Conservation (phyloP, 2,888 invertebrate species). For the Calliphora vomitoria region DNA sequence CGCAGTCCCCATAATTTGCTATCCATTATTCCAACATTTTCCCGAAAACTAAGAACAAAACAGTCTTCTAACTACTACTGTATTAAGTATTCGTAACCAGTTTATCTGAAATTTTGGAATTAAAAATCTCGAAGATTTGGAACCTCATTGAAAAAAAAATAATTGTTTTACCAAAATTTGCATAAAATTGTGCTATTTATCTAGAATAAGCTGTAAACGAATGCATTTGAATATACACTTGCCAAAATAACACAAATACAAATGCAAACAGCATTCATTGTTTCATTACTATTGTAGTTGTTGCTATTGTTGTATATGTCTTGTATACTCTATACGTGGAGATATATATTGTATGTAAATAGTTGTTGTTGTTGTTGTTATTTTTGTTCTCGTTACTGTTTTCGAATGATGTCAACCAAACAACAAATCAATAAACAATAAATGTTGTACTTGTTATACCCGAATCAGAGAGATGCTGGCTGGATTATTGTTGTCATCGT, state of each 20-base stretch:
- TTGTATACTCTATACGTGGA: slow-evolving; percentile 23
- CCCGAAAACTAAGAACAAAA: no score
- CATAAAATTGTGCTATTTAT: slow-evolving; percentile 6
- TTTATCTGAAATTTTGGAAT: no score
- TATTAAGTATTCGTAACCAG: no score
- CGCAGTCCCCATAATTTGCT: no score
- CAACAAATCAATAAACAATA: slow-evolving; percentile 68
- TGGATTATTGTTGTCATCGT: slow-evolving; percentile 51
- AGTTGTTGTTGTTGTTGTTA: neutral
- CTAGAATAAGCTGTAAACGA: neutral
- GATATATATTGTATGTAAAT: neutral
- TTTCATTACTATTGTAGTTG: slow-evolving; percentile 44
- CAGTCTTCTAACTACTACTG: no score
- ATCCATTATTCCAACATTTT: no score
- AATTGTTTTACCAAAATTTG: no score
- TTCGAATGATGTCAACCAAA: slow-evolving; percentile 68
- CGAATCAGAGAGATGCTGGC: slow-evolving; percentile 56
- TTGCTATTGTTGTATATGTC: slow-evolving; percentile 16
- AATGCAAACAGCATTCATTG: slow-evolving; percentile 64
- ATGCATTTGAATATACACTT: slow-evolving; percentile 28
- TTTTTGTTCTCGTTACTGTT: slow-evolving; percentile 43
- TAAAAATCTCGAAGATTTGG: no score
- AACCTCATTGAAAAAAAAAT: no score
- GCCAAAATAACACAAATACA: slow-evolving; percentile 29
- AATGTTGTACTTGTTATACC: slow-evolving; percentile 44